Base-by-base conservation (phyloP, 2,888 invertebrate species). In the Pocota personata region DNA sequence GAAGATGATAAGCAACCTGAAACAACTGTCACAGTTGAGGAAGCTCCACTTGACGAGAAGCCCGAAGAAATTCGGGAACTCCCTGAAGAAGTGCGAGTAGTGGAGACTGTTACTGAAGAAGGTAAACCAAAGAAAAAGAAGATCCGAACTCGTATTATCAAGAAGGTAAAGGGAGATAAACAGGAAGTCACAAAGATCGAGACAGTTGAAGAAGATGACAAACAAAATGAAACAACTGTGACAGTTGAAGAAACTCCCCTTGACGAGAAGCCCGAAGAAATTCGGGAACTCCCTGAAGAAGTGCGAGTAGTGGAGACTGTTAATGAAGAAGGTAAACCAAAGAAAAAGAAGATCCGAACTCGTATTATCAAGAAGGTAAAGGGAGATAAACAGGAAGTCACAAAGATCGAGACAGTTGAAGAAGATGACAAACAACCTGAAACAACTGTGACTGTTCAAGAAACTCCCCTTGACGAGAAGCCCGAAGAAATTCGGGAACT, bases 101-200 rank as follows among this genome's bases (percentile, higher is more conserved):
- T 78, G 2, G 78, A 78, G 7, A 24, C 71, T 0, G 46, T 71
- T 2, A 32, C 78, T 0, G 71, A 78, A 52, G 78, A 78, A 48
- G 78, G 78, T 10, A 78, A 71, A 10, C 78, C 78, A 2, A 78
- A 4, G 12, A 78, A 71, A 46, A 78, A 71, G 55, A 62, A 64
- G 35, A 71, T 78, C 10, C 43, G 78, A 5, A 78, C 78, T 4
- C 78, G 78, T 8, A 43, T 62, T 4, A 78, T 78, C 62, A 78
- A 78, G 37, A 78, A 78, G 55, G 55, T 71, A 27, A 78, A 64
- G 62, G 78, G 78, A 3, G 78, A 62, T 55, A 78, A 78, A 6
- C 71, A 78, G 37, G 78, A 78, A 62, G 71, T 78, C 30, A 78
- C 78, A n/a, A 78, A 71, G 55, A 78, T 78, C 19, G 78, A 71